Base-by-base conservation (phyloP, 2,888 invertebrate genomes). In the Hydropsyche betteni region DNA sequence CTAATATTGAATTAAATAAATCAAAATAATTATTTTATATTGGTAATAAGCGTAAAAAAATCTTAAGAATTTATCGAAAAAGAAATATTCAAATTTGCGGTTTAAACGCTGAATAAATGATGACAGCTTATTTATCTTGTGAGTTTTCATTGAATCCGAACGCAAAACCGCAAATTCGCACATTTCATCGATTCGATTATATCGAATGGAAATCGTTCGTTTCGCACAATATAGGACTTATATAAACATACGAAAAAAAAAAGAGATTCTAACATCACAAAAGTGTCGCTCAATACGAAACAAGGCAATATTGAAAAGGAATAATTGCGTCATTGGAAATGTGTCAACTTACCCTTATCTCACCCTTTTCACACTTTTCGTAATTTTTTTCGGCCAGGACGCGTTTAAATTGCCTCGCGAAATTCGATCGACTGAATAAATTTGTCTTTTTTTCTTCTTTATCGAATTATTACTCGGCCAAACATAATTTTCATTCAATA, bases 321-420 rank as follows among this genome's bases (percentile, higher is more conserved):
- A 36, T 36, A 64, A 64, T 64, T 64, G 64, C 34, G 36, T 64
- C 36, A 36, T 64, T 64, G 64, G 64, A 64, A 64, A 64, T 64
- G 36, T 64, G 64, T 64, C 64, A 36, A 64, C 64, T 64, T 64
- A 64, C 64, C 64, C 64, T 64, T 64, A 64, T 64, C 64, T 36
- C 24, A 36, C 64, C 64, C 64, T 34, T n/a, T n/a, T 64, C 64
- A 64, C 64, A 64, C 36, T 64, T 44, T 64, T 34, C 64, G 34
- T 36, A 64, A 44, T 64, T 64, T 34, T 4, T 64, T 64, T 64
- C 34, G 33, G 7, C 34, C 16, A 8, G n/a, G 64, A 12, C 36
- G 12, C 36, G 36, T n/a, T 64, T 24, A 64, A 64, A 64, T 64
- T n/a, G 64, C n/a, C 16, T 33, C 36, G 8, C 24, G 36, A 64